Percentiles rank a stretch among this genome's conserved stretches.
Conservation (phyloP, 2,797 vertebrate species). For the Brachymystax lenok region DNA sequence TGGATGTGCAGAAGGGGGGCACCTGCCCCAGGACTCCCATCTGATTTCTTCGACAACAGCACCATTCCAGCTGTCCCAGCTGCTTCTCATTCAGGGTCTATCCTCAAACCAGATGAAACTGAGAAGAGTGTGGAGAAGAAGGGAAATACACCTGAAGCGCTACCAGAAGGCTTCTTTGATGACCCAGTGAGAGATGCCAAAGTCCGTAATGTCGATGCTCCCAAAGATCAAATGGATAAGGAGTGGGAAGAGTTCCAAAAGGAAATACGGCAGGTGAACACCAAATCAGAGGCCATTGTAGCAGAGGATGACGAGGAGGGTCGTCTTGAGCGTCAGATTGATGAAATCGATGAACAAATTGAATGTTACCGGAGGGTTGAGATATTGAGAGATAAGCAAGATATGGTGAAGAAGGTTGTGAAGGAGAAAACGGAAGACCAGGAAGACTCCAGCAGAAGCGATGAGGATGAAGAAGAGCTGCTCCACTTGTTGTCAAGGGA, state of each 20-base stretch:
- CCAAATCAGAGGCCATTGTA: slow-evolving; percentile 94
- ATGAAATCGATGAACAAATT: slow-evolving; percentile 96
- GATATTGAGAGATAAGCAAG: slow-evolving; percentile 84
- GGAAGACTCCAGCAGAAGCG: slow-evolving; percentile 21
- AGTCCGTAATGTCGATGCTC: slow-evolving; percentile 94
- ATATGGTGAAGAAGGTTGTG: slow-evolving; percentile 77
- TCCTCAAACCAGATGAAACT: slow-evolving; percentile 84
- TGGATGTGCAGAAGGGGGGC: slow-evolving; percentile 28
- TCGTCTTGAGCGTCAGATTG: slow-evolving; percentile 92
- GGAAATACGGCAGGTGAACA: slow-evolving; percentile 95
- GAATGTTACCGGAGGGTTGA: slow-evolving; percentile 92
- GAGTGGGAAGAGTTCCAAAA: slow-evolving; percentile 99
- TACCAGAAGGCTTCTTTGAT: slow-evolving; percentile 98
- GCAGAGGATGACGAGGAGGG: slow-evolving; percentile 97
- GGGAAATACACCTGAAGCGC: slow-evolving; percentile 87
- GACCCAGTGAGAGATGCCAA: slow-evolving; percentile 94
- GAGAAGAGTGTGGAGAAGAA: slow-evolving; percentile 82
- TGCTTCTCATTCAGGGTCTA: slow-evolving; percentile 88
- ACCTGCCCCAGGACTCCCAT: slow-evolving; percentile 58
- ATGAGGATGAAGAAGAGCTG: slow-evolving; percentile 88
- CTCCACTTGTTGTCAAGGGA: slow-evolving; percentile 87
- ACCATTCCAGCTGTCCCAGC: slow-evolving; percentile 72
- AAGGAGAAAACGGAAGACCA: slow-evolving; percentile 41
- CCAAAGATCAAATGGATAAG: slow-evolving; percentile 97
- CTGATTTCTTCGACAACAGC: slow-evolving; percentile 86